Percentiles rank a stretch among this genome's conserved stretches.
Evolutionary conservation across 2,797 vertebrate genomes (phyloP).

Genomic region (Poliocrania exsul): DNA sequence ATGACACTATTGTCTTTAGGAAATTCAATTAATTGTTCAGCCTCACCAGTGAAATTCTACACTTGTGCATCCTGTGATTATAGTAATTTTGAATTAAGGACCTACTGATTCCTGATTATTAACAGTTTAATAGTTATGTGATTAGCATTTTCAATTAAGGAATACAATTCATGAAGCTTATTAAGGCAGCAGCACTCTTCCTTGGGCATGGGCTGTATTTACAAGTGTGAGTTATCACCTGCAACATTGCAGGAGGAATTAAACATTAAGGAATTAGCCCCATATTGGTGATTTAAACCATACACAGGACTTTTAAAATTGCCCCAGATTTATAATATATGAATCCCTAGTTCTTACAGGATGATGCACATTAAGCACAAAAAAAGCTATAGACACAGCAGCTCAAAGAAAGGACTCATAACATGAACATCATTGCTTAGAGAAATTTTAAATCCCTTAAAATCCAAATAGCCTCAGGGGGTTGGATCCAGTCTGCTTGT

Average conservation of each 20-base stretch:
- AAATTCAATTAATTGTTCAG: conserved; percentile 65
- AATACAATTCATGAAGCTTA: neutral
- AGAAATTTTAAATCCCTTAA: conserved; percentile 16
- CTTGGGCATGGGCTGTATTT: neutral
- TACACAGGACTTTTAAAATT: neutral
- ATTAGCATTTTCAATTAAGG: conserved; percentile 60
- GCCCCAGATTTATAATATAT: neutral
- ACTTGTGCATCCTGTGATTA: conserved; percentile 36
- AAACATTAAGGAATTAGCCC: neutral
- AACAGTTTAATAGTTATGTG: conserved; percentile 58
- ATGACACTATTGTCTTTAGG: conserved; percentile 23
- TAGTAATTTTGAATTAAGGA: conserved; percentile 62
- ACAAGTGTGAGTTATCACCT: neutral
- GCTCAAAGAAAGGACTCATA: neutral
- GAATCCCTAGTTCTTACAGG: neutral
- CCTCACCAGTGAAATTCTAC: conserved; percentile 45
- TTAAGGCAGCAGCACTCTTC: conserved; percentile 12
- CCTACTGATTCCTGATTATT: conserved; percentile 60
- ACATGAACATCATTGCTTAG: neutral
- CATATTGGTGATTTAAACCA: neutral
- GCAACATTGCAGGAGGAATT: neutral
- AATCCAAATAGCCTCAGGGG: neutral
- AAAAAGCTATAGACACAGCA: neutral
- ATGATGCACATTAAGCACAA: neutral
- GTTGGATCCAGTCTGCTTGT: neutral